Evolutionary conservation across 2,797 vertebrate genomes (phyloP), one percentile per base, ranked within the genome.

Genomic region (Mallotus villosus): DNA sequence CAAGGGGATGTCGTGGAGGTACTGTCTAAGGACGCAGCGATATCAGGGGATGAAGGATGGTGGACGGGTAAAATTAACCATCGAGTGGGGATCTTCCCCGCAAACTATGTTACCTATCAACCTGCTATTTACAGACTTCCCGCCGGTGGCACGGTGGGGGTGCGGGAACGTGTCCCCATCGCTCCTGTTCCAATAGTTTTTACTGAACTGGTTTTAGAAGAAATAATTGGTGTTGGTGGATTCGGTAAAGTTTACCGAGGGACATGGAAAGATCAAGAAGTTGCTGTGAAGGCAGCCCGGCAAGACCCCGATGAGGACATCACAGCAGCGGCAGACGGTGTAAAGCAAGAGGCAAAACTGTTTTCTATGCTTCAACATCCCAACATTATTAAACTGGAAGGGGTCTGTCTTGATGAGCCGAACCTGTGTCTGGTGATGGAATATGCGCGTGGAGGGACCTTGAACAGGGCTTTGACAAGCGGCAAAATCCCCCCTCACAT

Each of bases 341-440:
- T 97, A 78, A 90, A 93, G 76, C 96, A 96, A 76, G 97, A 98
- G 79, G 97, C 96, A 1, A 94, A 95, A 71, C 94, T 97, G 6
- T 97, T 98, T 81, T 94, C 96, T 72, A 96, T 96, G 95, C 90
- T 98, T 76, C 90, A 92, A 83, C 97, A 98, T 82, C 92, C 94
- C 72, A 97, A 96, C 86, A 98, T 98, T 79, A 95, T 98, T 71
- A 93, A 93, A 74, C 90, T 98, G 77, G 94, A 95, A 63, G 96
- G 95, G n/a, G 95, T 97, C 63, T 97, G 96, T 87, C 85, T 98
- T 88, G 93, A 94, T 71, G 96, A 95, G 85, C 96, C 97, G 64
- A 97, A 98, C 89, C 93, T 98, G 82, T 98, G 96, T 84, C 90
- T 98, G 74, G 95, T 98, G 64, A 96, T 98, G 92, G 96, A 98